These are phyloP conservation scores for Glaucopsyche alexis DNA, from an alignment of 2,888 invertebrate genomes.

Conservation along the genomic window DNA sequence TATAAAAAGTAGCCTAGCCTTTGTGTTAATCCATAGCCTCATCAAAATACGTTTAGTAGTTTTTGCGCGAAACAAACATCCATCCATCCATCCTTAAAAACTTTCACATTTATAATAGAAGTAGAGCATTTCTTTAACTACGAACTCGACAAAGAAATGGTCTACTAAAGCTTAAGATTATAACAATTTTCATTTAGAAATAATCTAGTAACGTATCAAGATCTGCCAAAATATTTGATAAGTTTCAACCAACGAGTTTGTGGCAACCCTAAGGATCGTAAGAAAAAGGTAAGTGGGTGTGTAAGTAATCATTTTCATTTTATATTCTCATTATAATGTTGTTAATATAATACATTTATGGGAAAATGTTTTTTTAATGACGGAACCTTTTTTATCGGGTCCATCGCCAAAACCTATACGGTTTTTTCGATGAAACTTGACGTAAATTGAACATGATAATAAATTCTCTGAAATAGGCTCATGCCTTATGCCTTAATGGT, in stretches of 20 bases:
- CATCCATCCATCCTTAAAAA: no score
- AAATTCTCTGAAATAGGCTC: conserved; percentile 5
- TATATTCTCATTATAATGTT: conserved; percentile 25
- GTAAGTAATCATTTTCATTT: conserved; percentile 22
- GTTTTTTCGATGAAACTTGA: conserved; percentile 11
- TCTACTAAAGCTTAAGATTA: no score
- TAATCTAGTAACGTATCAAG: no score
- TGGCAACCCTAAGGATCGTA: background rate
- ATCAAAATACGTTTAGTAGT: no score
- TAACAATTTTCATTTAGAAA: no score
- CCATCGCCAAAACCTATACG: conserved; percentile 18
- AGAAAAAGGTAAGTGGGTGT: conserved; percentile 22
- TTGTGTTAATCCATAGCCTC: no score
- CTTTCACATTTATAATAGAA: no score
- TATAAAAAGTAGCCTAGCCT: no score
- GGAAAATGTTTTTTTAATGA: conserved; percentile 22
- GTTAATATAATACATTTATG: conserved; percentile 21
- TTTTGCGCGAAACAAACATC: no score
- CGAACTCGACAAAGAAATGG: no score
- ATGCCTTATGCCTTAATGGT: conserved; percentile 3
- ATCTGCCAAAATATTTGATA: no score
- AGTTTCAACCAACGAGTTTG: background rate
- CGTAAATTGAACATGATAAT: conserved; percentile 14
- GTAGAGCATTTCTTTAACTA: no score
- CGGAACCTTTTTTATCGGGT: conserved; percentile 5